phyloP scores from a whole-genome alignment of 1,140 invertebrate genomes.

The Pachypsylla venusta region DNA sequence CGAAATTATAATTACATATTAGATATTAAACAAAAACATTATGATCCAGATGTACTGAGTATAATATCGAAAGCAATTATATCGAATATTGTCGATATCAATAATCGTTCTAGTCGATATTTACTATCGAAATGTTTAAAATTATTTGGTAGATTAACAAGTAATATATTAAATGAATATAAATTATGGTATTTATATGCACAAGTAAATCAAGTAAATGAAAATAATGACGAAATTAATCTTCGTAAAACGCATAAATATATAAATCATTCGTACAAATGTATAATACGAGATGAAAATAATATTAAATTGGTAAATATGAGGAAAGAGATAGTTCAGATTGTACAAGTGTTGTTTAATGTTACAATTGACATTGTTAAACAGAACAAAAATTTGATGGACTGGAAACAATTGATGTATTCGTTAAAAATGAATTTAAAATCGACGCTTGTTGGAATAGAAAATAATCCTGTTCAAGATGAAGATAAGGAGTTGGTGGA shows the following conservation, averaged over 20 bases:
- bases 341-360: background rate
- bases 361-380: background rate
- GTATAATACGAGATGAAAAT: background rate
- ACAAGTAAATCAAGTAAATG: background rate
- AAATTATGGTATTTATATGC: background rate
- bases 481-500: too few species aligned
- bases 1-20: too few species aligned
- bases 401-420: too few species aligned
- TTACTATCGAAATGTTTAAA: conserved; percentile 38
- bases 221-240: conserved; percentile 29
- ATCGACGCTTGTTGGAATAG: too few species aligned
- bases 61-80: conserved; percentile 55
- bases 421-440: too few species aligned
- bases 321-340: background rate
- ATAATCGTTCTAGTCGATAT: too few species aligned
- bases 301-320: background rate
- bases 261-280: background rate
- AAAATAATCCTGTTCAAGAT: too few species aligned
- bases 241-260: background rate
- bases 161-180: conserved; percentile 36
- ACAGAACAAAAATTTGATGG: too few species aligned
- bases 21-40: conserved; percentile 69
- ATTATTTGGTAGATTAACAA: conserved; percentile 67
- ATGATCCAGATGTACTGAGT: conserved; percentile 59
- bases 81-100: too few species aligned